Conservation (phyloP, 2,797 vertebrate genomes). For the Acridotheres tristis region DNA sequence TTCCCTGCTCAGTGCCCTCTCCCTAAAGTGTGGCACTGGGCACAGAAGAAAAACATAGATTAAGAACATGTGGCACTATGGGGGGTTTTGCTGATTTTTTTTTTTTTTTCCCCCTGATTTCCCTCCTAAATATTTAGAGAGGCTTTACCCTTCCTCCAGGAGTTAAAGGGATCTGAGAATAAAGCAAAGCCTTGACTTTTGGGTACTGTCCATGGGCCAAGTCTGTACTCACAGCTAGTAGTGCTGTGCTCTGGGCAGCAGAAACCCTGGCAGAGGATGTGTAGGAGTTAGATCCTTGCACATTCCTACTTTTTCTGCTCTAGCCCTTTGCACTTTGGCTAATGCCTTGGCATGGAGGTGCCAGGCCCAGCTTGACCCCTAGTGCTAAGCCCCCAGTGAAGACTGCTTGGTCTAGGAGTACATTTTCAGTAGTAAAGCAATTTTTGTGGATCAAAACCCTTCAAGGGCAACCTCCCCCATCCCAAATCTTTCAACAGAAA, state of each 20-base stretch:
- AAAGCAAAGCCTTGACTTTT: not conserved
- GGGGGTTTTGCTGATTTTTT: rapidly evolving
- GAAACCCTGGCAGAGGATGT: not conserved
- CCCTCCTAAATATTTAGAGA: not conserved
- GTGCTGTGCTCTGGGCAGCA: not conserved
- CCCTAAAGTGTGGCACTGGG: not conserved
- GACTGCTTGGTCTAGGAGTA: not conserved
- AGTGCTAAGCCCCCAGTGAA: rapidly evolving
- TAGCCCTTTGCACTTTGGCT: not conserved
- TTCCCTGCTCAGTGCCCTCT: not conserved
- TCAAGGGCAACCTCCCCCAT: not conserved
- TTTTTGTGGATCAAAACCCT: not conserved
- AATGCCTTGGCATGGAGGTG: rapidly evolving
- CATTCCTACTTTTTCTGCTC: not conserved
- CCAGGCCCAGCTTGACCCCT: rapidly evolving
- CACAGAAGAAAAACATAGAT: not conserved
- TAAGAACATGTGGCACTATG: not conserved
- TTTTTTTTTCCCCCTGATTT: not conserved
- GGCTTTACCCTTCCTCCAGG: not conserved
- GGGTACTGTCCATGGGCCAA: rapidly evolving
- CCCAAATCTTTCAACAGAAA: rapidly evolving
- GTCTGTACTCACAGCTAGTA: not conserved
- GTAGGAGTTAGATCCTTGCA: not conserved
- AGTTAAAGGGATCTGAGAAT: not conserved
- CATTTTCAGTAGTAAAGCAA: not conserved